A percentile compares a stretch with the other conserved stretches of the same genome.
Conservation (phyloP, 2,888 invertebrate species). For the Pachymerium ferrugineum region DNA sequence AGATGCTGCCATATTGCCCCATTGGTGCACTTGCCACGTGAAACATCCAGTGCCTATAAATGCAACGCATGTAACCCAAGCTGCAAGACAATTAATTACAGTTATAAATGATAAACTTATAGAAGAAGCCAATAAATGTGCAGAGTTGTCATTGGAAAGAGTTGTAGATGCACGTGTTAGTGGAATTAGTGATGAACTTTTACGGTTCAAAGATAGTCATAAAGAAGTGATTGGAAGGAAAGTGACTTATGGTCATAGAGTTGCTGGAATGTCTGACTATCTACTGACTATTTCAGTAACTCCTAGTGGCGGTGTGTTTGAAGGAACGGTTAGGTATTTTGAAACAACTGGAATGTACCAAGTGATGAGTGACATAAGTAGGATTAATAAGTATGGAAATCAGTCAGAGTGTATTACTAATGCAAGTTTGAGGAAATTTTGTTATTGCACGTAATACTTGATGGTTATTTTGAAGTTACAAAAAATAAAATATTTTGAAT, state of each 20-base stretch:
- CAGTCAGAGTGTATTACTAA: constrained; percentile 47
- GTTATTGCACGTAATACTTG: constrained; percentile 45
- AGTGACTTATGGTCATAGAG: constrained; percentile 20
- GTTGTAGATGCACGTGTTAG: constrained; percentile 25
- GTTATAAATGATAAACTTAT: background rate
- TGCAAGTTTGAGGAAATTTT: constrained; percentile 44
- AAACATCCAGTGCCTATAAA: constrained; percentile 56
- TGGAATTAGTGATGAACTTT: constrained; percentile 28
- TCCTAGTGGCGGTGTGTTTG: constrained; percentile 30
- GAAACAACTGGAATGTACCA: background rate
- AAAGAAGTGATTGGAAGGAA: constrained; percentile 31
- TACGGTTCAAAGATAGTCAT: constrained; percentile 30
- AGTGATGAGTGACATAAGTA: constrained; percentile 55
- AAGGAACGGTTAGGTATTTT: constrained; percentile 29
- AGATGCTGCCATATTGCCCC: constrained; percentile 68
- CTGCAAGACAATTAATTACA: constrained; percentile 44
- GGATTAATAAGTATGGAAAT: constrained; percentile 47
- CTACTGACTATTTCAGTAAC: background rate
- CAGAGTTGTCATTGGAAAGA: background rate
- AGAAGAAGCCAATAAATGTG: background rate
- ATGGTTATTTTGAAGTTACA: too few relatives aligned
- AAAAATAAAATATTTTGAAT: too few relatives aligned
- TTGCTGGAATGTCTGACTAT: constrained; percentile 29
- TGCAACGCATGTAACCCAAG: constrained; percentile 55
- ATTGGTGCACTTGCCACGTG: constrained; percentile 83